Conservation (phyloP, 2,113 vertebrate species). For the Thomomys bottae region DNA sequence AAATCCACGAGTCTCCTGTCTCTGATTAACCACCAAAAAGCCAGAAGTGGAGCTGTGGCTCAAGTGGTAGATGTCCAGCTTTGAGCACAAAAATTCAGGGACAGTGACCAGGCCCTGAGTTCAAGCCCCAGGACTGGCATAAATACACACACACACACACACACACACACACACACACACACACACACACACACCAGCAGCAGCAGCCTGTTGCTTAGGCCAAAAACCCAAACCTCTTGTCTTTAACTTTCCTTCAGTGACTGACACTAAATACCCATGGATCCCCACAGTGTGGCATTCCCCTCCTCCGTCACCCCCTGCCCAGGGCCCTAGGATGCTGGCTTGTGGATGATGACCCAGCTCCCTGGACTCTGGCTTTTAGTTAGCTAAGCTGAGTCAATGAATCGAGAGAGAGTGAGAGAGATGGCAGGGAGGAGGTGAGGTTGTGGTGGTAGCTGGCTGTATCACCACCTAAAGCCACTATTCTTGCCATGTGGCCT, state of each 20-base stretch:
- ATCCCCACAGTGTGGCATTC: neutral
- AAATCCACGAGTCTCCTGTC: no score
- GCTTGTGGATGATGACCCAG: neutral
- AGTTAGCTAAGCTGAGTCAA: neutral
- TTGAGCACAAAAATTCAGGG: no score
- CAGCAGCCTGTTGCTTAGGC: neutral
- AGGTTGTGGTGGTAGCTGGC: neutral
- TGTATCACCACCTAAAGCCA: no score
- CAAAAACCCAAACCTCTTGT: neutral
- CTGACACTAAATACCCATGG: neutral
- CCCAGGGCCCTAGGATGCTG: neutral
- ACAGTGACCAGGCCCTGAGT: no score
- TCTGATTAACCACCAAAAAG: no score
- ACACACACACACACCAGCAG: no score
- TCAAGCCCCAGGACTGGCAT: no score
- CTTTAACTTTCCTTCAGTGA: neutral
- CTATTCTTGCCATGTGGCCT: no score
- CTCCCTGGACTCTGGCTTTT: neutral
- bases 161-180: neutral
- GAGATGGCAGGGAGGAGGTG: neutral
- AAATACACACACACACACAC: neutral
- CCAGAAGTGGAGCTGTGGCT: no score
- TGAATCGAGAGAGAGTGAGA: neutral
- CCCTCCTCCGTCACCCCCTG: no score
- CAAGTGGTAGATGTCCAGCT: no score